These are phyloP conservation scores for Lethenteron reissneri DNA, from an alignment of 2,113 vertebrate genomes.

Conservation along the genomic window DNA sequence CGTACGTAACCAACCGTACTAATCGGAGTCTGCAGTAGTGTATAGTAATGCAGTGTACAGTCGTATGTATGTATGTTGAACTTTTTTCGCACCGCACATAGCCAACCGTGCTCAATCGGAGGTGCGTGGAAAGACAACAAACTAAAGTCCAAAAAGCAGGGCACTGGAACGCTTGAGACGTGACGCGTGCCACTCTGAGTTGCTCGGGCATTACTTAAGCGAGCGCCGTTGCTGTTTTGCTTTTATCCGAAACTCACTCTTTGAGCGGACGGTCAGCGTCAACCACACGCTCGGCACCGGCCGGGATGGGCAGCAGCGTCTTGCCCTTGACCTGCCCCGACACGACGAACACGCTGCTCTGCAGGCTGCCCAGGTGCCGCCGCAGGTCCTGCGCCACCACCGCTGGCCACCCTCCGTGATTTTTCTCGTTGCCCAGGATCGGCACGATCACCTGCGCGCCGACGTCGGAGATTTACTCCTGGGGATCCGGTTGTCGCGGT, in stretches of 20 bases:
- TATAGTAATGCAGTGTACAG: no score
- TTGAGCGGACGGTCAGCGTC: constrained; percentile 15
- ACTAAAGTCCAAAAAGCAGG: neutral
- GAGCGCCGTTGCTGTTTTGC: neutral
- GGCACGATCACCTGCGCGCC: constrained; percentile 39
- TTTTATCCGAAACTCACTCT: neutral
- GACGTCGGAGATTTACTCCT: no score
- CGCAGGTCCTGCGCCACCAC: constrained; percentile 44
- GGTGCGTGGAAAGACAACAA: neutral
- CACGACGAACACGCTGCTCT: constrained; percentile 28
- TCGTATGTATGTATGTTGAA: no score
- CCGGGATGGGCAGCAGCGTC: constrained; percentile 51
- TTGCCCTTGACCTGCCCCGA: constrained; percentile 50
- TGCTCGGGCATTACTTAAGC: neutral
- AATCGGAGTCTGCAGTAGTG: no score
- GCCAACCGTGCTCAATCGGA: no score
- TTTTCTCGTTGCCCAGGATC: constrained; percentile 37
- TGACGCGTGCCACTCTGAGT: neutral
- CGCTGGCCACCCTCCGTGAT: constrained; percentile 42
- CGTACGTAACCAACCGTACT: no score
- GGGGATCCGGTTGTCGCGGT: neutral
- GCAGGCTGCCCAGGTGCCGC: constrained; percentile 31
- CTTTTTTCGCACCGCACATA: no score
- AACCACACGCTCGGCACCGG: constrained; percentile 25
- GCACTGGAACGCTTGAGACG: neutral